Percentiles rank a stretch among this genome's conserved stretches.
phyloP scores from a whole-genome alignment of 2,797 vertebrate species.

The Rhynchonycteris naso region DNA sequence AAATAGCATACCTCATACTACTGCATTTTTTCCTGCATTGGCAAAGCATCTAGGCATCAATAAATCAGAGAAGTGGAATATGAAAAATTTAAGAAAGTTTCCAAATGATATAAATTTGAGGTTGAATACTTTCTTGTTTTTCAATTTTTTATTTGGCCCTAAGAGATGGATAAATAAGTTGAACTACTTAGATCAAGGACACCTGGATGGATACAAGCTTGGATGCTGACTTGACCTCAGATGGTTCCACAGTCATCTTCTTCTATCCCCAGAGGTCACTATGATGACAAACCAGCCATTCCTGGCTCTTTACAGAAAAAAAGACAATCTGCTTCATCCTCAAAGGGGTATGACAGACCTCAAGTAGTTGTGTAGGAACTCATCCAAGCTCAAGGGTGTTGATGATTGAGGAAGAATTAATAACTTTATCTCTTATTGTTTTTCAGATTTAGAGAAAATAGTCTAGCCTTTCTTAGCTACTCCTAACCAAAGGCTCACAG shows the following conservation, averaged over 20 bases:
- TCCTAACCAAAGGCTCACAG: not conserved
- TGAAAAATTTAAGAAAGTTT: not conserved
- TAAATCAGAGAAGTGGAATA: not conserved
- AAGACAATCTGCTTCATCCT: not conserved
- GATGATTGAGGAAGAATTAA: not conserved
- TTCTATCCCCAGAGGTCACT: not conserved
- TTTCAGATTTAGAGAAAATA: not conserved
- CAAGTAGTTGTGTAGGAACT: not conserved
- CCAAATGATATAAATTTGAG: not conserved
- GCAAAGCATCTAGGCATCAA: not conserved
- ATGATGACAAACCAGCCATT: not conserved
- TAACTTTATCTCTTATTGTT: not conserved
- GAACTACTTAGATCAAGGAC: not conserved
- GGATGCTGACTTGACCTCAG: not conserved
- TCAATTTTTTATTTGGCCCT: not conserved
- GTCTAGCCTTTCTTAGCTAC: not conserved
- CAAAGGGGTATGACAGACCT: not conserved
- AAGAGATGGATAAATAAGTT: not conserved
- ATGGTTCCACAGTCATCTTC: not conserved
- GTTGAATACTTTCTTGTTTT: not conserved
- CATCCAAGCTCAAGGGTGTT: not conserved
- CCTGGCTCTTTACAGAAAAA: not conserved
- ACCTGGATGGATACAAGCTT: not conserved
- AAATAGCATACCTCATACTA: not conserved
- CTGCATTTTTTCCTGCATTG: not conserved